Evolutionary conservation across 1,140 invertebrate species (phyloP).

Genomic region (Trypoxylus dichotomus): DNA sequence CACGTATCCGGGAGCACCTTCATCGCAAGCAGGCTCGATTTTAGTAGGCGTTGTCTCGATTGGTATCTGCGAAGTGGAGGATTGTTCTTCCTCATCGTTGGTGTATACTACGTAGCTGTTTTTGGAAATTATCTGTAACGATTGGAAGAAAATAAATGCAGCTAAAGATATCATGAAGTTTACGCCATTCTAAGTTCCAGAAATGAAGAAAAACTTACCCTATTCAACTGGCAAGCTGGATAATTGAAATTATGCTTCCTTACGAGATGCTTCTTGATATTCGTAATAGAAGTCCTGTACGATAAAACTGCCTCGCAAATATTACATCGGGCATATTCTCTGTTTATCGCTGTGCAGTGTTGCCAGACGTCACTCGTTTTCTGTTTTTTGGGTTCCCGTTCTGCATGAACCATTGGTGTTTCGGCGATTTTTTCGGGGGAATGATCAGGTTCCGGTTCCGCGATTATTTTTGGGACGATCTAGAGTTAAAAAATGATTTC

Average conservation of each 20-base stretch:
- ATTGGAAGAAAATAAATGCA: background rate
- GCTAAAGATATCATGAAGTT: too few species aligned
- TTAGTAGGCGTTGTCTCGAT: background rate
- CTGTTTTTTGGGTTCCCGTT: background rate
- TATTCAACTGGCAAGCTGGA: background rate
- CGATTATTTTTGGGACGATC: background rate
- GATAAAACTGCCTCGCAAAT: background rate
- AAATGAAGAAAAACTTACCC: too few species aligned
- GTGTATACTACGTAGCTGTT: background rate
- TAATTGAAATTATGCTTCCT: constrained; percentile 3
- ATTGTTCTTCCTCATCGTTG: background rate
- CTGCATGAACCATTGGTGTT: background rate
- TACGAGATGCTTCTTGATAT: constrained; percentile 5
- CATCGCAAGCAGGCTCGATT: background rate
- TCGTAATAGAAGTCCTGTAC: background rate
- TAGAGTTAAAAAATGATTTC: background rate
- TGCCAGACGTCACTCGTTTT: background rate
- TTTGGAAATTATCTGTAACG: background rate
- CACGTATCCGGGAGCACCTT: background rate
- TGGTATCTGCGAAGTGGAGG: background rate
- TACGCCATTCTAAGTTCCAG: too few species aligned
- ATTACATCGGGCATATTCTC: background rate
- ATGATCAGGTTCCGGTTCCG: background rate
- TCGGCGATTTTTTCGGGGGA: background rate
- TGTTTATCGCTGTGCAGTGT: background rate